These are phyloP conservation scores for Andrena bucephala DNA, from an alignment of 2,888 invertebrate species.

Conservation along the genomic window DNA sequence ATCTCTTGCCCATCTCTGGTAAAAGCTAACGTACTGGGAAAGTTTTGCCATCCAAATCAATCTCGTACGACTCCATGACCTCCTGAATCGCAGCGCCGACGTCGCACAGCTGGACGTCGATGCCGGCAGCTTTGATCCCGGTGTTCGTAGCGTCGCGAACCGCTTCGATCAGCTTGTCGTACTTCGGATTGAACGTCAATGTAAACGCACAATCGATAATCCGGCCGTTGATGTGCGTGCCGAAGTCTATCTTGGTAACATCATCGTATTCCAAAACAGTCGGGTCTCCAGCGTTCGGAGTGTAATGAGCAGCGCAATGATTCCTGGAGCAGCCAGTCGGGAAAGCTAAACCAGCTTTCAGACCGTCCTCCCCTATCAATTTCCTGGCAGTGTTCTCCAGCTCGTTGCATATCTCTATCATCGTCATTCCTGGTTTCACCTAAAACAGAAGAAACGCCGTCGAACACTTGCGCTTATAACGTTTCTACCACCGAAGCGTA, in stretches of 20 bases:
- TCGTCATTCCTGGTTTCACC: slow-evolving; percentile 98
- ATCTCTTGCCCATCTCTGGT: too few species aligned
- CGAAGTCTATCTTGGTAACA: slow-evolving; percentile 99
- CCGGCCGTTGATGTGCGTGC: slow-evolving; percentile 98
- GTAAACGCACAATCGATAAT: slow-evolving; percentile 99
- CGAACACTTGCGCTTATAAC: too few species aligned
- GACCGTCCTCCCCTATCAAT: slow-evolving; percentile 96
- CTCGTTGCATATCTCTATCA: slow-evolving; percentile 99
- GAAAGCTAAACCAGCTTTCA: slow-evolving; percentile 97
- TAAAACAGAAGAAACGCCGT: slow-evolving; percentile 36
- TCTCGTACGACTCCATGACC: slow-evolving; percentile 99
- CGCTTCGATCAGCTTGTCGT: slow-evolving; percentile 96
- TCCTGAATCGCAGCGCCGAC: slow-evolving; percentile 98
- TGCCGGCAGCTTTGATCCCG: slow-evolving; percentile 97
- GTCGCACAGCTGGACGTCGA: slow-evolving; percentile 98
- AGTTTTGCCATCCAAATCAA: slow-evolving; percentile 98
- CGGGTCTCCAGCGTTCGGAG: slow-evolving; percentile 98
- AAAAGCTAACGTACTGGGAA: slow-evolving; percentile 87
- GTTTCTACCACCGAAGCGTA: slow-evolving; percentile 29
- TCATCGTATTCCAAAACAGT: slow-evolving; percentile 98
- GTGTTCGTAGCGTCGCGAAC: slow-evolving; percentile 99
- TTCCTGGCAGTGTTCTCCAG: slow-evolving; percentile 96
- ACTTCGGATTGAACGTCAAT: slow-evolving; percentile 97
- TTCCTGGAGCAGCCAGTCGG: slow-evolving; percentile 99
- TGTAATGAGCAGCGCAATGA: slow-evolving; percentile 99